Base-by-base conservation (phyloP, 2,797 vertebrate genomes). In the Trematomus bernacchii region DNA sequence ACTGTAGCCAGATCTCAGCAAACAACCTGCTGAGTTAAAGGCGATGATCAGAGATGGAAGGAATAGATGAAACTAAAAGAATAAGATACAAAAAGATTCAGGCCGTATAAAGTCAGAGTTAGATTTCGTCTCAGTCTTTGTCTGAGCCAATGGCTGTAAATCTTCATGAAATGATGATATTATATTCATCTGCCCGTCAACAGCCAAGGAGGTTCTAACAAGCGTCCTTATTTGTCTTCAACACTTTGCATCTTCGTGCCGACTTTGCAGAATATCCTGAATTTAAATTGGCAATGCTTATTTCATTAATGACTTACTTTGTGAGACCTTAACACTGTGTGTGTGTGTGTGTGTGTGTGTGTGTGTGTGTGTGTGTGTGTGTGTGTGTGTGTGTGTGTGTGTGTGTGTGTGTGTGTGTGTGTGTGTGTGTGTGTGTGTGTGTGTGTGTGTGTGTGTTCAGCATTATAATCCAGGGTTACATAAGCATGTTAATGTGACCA, bases 401-500 rank as follows among this genome's bases (percentile, higher is more conserved):
- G 30, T 65, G 40, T 33, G 14, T 43, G 57, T 63, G n/a, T 51
- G 3, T 3, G 40, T 2, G 8, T 10, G 18, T 16, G 14, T 19
- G 43, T 66, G 14, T n/a, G 4, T 4, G 30, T 10, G 14, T 21
- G 43, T 57, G 33, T 15, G 50, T 55, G n/a, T 50, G 6, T 10
- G 40, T 13, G 6, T 37, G 30, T 65, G 40, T 33, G 14, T 43
- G 57, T 64, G 74, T 65, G 79, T 86, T 88, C 69, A 72, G 84
- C 89, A 88, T 87, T 80, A 74, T 73, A 85, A 69, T 79, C 57
- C 18, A 46, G 44, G 12, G 42, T 66, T 62, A 75, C 37, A 77
- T 67, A 73, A 62, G 53, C 59, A 66, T 65, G 74, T 77, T 86
- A 85, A 85, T 84, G 83, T 85, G 71, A 83, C 77, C 77, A 73